Conservation (phyloP, 1,140 invertebrate genomes). For the Bemisia tabaci region DNA sequence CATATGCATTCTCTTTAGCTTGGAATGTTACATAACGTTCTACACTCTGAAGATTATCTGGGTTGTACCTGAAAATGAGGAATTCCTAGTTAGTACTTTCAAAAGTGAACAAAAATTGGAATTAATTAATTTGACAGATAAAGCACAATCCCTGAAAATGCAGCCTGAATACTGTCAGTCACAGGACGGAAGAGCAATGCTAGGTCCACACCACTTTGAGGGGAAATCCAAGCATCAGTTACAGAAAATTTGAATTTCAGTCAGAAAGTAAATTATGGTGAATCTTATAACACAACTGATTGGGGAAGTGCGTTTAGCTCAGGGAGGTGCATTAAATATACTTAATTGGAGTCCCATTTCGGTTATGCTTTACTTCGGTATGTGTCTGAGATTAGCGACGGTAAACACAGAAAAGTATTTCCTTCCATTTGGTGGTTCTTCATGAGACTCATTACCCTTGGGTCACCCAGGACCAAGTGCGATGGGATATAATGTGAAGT, state of each 20-base stretch:
- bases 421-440: too few species aligned
- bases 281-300: constrained; percentile 15
- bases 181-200: too few species aligned
- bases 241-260: constrained; percentile 1
- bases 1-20: constrained; percentile 83
- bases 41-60: constrained; percentile 75
- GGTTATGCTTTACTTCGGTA: too few species aligned
- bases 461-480: too few species aligned
- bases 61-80: constrained; percentile 66
- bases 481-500: too few species aligned
- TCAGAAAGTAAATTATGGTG: constrained; percentile 4
- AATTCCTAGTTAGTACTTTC: neutral
- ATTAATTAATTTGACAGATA: neutral
- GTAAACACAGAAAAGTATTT: too few species aligned
- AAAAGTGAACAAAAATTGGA: neutral
- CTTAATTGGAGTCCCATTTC: too few species aligned
- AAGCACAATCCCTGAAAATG: neutral
- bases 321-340: too few species aligned
- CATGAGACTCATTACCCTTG: too few species aligned
- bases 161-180: neutral
- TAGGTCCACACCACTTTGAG: too few species aligned
- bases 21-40: constrained; percentile 89
- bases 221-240: constrained; percentile 22
- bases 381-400: too few species aligned
- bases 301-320: too few species aligned